Conservation (phyloP, 2,797 vertebrate species). For the Gymnocypris eckloni region DNA sequence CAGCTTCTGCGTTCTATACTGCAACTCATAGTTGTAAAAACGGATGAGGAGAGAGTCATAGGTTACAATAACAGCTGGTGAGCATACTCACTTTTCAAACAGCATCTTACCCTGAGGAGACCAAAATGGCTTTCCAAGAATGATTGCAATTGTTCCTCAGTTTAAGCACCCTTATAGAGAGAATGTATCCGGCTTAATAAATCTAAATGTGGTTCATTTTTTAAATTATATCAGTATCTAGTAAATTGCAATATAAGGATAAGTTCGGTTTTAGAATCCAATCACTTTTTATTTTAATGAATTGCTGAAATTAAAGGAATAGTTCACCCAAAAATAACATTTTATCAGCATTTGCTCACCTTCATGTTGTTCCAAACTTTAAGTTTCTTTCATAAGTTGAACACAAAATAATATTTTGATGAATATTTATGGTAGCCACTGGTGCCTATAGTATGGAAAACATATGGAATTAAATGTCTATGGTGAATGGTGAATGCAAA, state of each 20-base stretch:
- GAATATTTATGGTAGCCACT: not conserved
- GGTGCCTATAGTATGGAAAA: not conserved
- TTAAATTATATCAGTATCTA: not conserved
- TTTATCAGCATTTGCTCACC: not conserved
- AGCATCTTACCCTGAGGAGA: constrained; percentile 19
- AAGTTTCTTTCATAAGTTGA: not conserved
- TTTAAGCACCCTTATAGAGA: not conserved
- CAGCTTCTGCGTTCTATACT: constrained; percentile 20
- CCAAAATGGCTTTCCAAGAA: constrained; percentile 19
- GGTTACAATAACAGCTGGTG: constrained; percentile 62
- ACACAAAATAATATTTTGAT: not conserved
- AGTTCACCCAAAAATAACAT: not conserved
- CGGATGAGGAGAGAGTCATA: constrained; percentile 58
- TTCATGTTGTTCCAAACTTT: not conserved
- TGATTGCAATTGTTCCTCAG: constrained; percentile 5
- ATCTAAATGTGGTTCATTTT: not conserved
- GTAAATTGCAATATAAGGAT: not conserved
- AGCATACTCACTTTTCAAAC: constrained; percentile 50
- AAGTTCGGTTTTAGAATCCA: not conserved
- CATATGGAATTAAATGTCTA: not conserved
- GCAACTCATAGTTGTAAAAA: constrained; percentile 46
- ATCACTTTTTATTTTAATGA: not conserved
- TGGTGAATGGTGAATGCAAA: not conserved
- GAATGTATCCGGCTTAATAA: not conserved
- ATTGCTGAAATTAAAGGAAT: not conserved